Conservation (phyloP, 2,797 vertebrate genomes). For the Danionella dracula region DNA sequence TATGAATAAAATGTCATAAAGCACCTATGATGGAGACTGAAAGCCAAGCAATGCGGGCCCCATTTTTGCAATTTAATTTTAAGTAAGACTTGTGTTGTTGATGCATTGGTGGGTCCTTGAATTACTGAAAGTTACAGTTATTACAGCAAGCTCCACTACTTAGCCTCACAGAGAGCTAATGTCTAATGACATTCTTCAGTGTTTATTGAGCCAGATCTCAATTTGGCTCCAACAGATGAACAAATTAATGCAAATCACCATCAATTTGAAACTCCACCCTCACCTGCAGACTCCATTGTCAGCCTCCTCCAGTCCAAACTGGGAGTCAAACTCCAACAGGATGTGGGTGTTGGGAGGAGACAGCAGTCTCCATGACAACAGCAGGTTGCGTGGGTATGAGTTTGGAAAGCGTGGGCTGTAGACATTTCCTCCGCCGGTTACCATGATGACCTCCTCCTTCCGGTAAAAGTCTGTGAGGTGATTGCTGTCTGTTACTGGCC, state of each 20-base stretch:
- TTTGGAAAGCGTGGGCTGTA: constrained; percentile 91
- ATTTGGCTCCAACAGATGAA: too few relatives aligned
- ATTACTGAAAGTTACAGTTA: too few relatives aligned
- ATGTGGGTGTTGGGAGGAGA: constrained; percentile 81
- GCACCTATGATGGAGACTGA: too few relatives aligned
- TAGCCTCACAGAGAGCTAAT: too few relatives aligned
- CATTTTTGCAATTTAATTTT: too few relatives aligned
- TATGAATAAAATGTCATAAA: too few relatives aligned
- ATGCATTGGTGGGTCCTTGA: too few relatives aligned
- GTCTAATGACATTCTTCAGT: too few relatives aligned
- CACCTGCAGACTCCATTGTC: constrained; percentile 89
- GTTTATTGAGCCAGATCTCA: too few relatives aligned
- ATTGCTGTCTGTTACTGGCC: constrained; percentile 90
- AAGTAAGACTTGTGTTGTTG: too few relatives aligned
- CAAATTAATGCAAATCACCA: not conserved
- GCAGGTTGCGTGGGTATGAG: constrained; percentile 89
- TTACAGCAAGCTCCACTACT: too few relatives aligned
- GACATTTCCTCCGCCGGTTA: constrained; percentile 76
- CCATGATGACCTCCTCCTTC: constrained; percentile 82
- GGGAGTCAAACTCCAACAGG: constrained; percentile 86
- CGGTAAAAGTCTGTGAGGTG: constrained; percentile 93
- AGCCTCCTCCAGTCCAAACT: constrained; percentile 89
- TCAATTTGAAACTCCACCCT: constrained; percentile 29
- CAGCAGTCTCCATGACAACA: constrained; percentile 86
- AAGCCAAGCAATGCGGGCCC: too few relatives aligned